Base-by-base conservation (phyloP, 1,140 invertebrate species). In the Phymastichus coffea region DNA sequence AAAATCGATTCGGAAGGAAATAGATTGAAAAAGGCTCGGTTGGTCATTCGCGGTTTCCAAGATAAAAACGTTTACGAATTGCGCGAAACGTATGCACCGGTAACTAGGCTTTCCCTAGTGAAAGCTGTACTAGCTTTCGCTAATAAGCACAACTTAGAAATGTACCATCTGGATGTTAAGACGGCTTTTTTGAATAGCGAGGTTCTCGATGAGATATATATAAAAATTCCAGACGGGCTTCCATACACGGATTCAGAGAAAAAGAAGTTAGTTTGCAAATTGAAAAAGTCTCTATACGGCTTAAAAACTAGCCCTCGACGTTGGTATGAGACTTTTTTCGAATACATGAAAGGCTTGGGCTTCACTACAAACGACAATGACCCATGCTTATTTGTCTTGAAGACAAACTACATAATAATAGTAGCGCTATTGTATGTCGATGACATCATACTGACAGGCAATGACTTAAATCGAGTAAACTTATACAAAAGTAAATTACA, bases 231-330 rank as follows among this genome's bases (percentile, higher is more conserved):
- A 22, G 61, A 67, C 33, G 57, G 55, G 1, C 51, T 38, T 28
- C 6, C 48, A 20, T 20, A 48, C 23, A 49, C 48, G 9, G 52
- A 52, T 2, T 37, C 30, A 15, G 33, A 37, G 2, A 41, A 44
- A 40, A 46, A n/a, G 41, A 20, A 12, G 19, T 63, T 61, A 65
- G 63, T 67, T 40, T 74, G 61, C 14, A 65, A 58, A 41, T 22
- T 79, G 2, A 69, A 69, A 43, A 76, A 72, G 61, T 68, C 70
- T 7, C 23, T 81, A 3, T 80, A 80, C 62, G 77, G 73, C 3
- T 53, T 81, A 8, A 75, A 76, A 56, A 74, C 81, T 51, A 69
- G 73, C 17, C 71, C 74, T 10, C 60, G 70, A 35, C 54, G 57
- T 6, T 81, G 77, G 77, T 71, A 77, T 59, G 58, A 71, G 19